Evolutionary conservation across 2,888 invertebrate genomes (phyloP).

Genomic region (Penaeus monodon): DNA sequence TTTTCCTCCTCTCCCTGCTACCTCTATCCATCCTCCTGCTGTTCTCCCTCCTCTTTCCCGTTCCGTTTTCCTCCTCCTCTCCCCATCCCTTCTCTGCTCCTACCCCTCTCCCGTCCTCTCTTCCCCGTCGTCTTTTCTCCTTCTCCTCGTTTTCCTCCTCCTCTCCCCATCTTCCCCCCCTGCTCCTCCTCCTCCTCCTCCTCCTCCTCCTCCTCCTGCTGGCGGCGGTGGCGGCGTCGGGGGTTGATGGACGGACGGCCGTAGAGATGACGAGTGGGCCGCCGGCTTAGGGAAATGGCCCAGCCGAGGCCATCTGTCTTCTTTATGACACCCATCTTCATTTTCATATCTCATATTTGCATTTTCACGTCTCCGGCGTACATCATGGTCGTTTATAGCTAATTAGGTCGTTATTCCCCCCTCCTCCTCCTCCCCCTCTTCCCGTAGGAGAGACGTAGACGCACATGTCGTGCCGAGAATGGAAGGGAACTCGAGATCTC

Average conservation of each 20-base stretch:
- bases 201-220: too few species aligned
- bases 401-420: conserved; percentile 73
- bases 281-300: conserved; percentile 76
- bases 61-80: neutral
- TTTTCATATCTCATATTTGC: conserved; percentile 78
- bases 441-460: conserved; percentile 45
- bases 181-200: too few species aligned
- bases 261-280: conserved; percentile 80
- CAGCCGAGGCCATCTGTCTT: conserved; percentile 84
- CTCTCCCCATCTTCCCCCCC: neutral
- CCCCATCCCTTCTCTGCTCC: neutral
- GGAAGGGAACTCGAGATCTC: neutral
- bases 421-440: conserved; percentile 17
- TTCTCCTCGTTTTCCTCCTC: too few species aligned
- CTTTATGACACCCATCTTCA: conserved; percentile 83
- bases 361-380: conserved; percentile 72
- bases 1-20: neutral
- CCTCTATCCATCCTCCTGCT: too few species aligned
- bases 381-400: conserved; percentile 78
- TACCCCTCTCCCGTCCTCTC: neutral
- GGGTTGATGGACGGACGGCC: conserved; percentile 78
- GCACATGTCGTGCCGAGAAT: conserved; percentile 23
- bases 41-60: neutral
- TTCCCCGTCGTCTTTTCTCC: neutral
- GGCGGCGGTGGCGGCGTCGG: conserved; percentile 29